phyloP scores from a whole-genome alignment of 2,113 vertebrate genomes.

The Lampris incognitus region DNA sequence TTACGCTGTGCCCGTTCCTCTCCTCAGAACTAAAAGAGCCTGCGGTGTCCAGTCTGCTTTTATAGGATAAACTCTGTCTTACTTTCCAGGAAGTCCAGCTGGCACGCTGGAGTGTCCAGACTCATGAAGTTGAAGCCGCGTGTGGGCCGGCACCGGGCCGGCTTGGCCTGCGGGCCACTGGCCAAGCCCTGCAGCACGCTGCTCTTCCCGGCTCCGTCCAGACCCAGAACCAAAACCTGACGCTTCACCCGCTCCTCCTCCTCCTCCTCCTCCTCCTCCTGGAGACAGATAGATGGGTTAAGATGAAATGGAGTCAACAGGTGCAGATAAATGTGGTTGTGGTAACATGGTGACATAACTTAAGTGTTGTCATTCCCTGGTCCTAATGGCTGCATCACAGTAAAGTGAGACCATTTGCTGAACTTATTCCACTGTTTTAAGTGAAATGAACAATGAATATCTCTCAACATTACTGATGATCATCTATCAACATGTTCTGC shows the following conservation, averaged over 20 bases:
- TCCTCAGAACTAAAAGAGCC: neutral
- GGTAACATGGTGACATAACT: too few relatives aligned
- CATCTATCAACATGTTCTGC: too few relatives aligned
- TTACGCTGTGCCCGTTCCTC: too few relatives aligned
- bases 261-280: conserved; percentile 75
- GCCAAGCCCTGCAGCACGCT: conserved; percentile 88
- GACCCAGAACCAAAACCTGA: conserved; percentile 91
- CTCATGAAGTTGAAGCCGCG: conserved; percentile 90
- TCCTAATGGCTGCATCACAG: too few relatives aligned
- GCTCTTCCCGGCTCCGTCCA: conserved; percentile 93
- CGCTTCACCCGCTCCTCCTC: conserved; percentile 81
- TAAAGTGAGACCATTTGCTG: too few relatives aligned
- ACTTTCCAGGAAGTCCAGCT: conserved; percentile 93
- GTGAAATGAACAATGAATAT: too few relatives aligned
- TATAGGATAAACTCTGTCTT: conserved; percentile 54
- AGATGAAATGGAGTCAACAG: neutral
- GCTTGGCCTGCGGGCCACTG: conserved; percentile 66
- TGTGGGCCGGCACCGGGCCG: conserved; percentile 83
- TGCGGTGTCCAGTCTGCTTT: neutral
- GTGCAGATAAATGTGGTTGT: too few relatives aligned
- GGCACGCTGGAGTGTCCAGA: conserved; percentile 79
- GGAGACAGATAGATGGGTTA: conserved; percentile 13
- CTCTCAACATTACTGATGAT: too few relatives aligned
- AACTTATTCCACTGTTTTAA: too few relatives aligned
- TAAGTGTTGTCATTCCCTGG: too few relatives aligned